Base-by-base conservation (phyloP, 2,888 invertebrate genomes). In the Aethes cnicana region DNA sequence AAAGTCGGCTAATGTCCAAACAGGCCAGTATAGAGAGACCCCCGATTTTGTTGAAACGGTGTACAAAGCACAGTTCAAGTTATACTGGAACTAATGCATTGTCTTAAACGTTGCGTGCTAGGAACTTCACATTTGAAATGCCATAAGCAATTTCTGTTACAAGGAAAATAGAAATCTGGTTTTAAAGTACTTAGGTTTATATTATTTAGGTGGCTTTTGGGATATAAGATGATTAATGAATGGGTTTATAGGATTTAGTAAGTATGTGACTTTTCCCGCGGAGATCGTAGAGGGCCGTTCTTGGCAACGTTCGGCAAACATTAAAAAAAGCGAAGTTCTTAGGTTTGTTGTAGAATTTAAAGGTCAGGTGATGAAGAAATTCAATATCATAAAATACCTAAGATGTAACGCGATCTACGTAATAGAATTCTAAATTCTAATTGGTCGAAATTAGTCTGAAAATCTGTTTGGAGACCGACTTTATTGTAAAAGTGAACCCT, bases 221-320 rank as follows among this genome's bases (percentile, higher is more conserved):
- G 4, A 25, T 4, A 18, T 17, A 17, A 17, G 1, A 4, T 7
- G 16, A 39, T 23, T 23, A 17, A n/a, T 12, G 21, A 5, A 12
- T 30, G 4, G 5, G 9, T 8, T 39, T 39, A 30, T 47, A 47
- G 39, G 39, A 39, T 47, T 37, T n/a, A n/a, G n/a, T n/a, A n/a
- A 37, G 17, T 21, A 30, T 30, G 47, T 23, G 39, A 32, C 37
- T 47, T 47, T 47, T 47, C 47, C 47, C 39, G 37, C 37, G 25
- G 23, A 14, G 39, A 12, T 39, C 16, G 11, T 39, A 47, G 20
- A 21, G 8, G 14, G 25, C 26, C 17, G 18, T 12, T 8, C 11
- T 1, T 33, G 8, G 23, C 47, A 39, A 39, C 23, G 17, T 39
- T 39, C n/a, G 12, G 47, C 17, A 23, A 6, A 18, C 17, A 41